phyloP scores from a whole-genome alignment of 2,113 vertebrate genomes.

The Eira barbara region DNA sequence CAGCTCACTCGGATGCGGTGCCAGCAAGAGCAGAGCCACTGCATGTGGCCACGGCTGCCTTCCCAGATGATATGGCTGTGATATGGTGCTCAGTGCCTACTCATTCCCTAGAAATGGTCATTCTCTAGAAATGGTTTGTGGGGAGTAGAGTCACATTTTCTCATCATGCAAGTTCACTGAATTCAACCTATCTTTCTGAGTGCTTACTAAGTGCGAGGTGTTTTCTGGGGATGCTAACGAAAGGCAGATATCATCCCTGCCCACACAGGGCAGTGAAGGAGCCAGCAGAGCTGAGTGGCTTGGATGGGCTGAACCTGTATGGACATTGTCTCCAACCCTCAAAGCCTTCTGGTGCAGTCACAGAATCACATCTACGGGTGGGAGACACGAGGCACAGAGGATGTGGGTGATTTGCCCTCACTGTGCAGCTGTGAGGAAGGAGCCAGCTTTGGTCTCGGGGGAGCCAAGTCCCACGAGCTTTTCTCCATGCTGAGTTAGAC shows the following conservation, averaged over 20 bases:
- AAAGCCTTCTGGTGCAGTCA: background rate
- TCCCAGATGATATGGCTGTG: background rate
- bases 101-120: no score
- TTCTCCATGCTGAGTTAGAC: background rate
- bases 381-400: background rate
- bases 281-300: background rate
- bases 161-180: background rate
- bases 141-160: background rate
- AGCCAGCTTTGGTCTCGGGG: background rate
- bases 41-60: accelerated
- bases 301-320: accelerated
- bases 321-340: background rate
- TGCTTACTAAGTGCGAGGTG: accelerated
- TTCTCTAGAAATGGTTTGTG: background rate
- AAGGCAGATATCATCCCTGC: background rate
- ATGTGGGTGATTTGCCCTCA: background rate
- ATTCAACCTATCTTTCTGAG: background rate
- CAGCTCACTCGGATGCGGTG: background rate
- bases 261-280: background rate
- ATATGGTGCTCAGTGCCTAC: accelerated
- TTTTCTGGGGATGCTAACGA: background rate
- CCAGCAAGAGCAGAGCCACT: background rate
- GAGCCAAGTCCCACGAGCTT: background rate
- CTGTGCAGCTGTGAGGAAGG: background rate
- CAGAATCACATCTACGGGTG: no score